Conservation (phyloP, 1,140 invertebrate species). For the Steinernema feltiae region DNA sequence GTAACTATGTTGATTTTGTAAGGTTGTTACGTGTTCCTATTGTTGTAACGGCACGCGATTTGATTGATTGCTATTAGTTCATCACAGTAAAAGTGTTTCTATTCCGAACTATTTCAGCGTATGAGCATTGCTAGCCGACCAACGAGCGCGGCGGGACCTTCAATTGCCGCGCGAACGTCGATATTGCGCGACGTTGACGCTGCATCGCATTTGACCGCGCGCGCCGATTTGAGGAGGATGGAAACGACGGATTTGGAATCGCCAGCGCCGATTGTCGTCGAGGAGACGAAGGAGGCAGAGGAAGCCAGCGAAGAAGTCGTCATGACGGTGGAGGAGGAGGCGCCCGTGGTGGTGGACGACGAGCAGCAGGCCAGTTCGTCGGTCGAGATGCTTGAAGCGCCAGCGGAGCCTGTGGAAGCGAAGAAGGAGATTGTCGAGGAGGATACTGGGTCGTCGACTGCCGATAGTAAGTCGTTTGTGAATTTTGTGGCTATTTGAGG, state of each 20-base stretch:
- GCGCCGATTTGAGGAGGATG: too few relatives aligned
- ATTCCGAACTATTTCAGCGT: background rate
- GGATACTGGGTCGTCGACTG: background rate
- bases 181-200: background rate
- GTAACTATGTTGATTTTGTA: too few relatives aligned
- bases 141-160: background rate
- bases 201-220: too few relatives aligned
- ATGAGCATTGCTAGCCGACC: background rate
- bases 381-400: background rate
- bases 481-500: background rate
- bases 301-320: background rate
- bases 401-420: background rate
- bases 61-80: too few relatives aligned
- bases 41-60: too few relatives aligned
- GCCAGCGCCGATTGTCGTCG: background rate
- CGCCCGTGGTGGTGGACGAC: background rate
- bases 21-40: too few relatives aligned
- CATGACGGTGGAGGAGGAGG: background rate
- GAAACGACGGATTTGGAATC: background rate
- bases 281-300: background rate
- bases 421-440: background rate
- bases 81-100: too few relatives aligned
- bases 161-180: background rate
- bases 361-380: constrained; percentile 3
- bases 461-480: background rate